A percentile compares a stretch with the other conserved stretches of the same genome.
Evolutionary conservation across 2,113 vertebrate species (phyloP).

Genomic region (Dolichotis patagonum): DNA sequence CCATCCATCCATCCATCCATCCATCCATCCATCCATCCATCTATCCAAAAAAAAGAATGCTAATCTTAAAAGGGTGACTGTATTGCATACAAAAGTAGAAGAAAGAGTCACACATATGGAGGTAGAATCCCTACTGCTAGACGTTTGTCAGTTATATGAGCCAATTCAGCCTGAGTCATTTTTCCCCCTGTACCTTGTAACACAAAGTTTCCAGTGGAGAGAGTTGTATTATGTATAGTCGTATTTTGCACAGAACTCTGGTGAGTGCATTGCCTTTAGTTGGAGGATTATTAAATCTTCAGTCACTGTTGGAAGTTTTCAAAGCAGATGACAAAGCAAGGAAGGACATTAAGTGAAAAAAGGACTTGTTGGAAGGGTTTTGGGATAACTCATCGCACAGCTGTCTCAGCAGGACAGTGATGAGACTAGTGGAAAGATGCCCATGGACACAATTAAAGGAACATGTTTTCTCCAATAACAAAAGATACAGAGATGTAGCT

Average conservation of each 20-base stretch:
- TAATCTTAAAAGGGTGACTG: not conserved
- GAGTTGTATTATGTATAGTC: not conserved
- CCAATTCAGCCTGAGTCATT: not conserved
- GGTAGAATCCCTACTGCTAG: not conserved
- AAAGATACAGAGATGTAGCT: constrained; percentile 16
- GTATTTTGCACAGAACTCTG: constrained; percentile 26
- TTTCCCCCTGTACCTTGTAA: not conserved
- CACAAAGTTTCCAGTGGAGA: not conserved
- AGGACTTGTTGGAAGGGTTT: constrained; percentile 43
- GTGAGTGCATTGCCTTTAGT: not conserved
- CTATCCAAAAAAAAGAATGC: not conserved
- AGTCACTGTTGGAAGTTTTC: constrained; percentile 42
- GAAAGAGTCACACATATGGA: constrained; percentile 7
- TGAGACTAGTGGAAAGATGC: constrained; percentile 37
- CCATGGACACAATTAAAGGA: constrained; percentile 47
- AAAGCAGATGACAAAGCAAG: constrained; percentile 52
- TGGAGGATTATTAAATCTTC: constrained; percentile 2
- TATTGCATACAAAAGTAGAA: not conserved
- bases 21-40: too few species aligned
- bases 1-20: too few species aligned
- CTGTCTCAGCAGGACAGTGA: constrained; percentile 50
- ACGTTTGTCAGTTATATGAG: not conserved
- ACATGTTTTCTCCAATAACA: constrained; percentile 20
- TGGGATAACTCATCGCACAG: not conserved
- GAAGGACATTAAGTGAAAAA: constrained; percentile 37